These are phyloP conservation scores for Otolemur crassicaudatus DNA, from an alignment of 2,797 vertebrate species.

Conservation along the genomic window DNA sequence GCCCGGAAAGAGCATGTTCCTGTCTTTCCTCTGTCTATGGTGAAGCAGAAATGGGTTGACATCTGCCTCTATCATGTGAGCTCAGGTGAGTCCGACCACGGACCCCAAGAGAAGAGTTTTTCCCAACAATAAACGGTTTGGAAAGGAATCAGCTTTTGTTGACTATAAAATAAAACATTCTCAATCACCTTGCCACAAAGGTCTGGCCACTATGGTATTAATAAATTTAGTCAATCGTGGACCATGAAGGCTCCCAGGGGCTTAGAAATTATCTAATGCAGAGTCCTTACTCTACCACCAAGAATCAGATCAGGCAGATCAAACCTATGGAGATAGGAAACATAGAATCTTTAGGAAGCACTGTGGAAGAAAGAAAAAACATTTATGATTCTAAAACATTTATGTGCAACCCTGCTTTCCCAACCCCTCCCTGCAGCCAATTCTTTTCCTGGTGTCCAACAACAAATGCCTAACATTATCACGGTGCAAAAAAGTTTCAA, in stretches of 20 bases:
- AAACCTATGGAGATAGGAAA: not conserved
- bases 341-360: not conserved
- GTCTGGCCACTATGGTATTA: not conserved
- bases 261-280: not conserved
- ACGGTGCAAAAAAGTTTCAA: not conserved
- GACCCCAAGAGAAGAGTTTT: conserved; percentile 25
- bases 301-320: not conserved
- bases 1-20: not conserved
- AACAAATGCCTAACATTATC: conserved; percentile 17
- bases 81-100: not conserved
- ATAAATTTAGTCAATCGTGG: not conserved
- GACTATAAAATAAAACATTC: not conserved
- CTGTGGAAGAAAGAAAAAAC: not conserved
- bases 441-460: not conserved
- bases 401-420: not conserved
- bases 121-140: not conserved
- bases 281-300: not conserved
- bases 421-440: not conserved
- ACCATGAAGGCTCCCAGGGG: not conserved
- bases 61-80: not conserved
- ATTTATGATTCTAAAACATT: not conserved
- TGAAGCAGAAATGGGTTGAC: not conserved
- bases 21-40: not conserved
- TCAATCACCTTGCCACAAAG: not conserved
- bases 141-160: not conserved